Base-by-base conservation (phyloP, 2,113 vertebrate genomes). In the Amia ocellicauda region DNA sequence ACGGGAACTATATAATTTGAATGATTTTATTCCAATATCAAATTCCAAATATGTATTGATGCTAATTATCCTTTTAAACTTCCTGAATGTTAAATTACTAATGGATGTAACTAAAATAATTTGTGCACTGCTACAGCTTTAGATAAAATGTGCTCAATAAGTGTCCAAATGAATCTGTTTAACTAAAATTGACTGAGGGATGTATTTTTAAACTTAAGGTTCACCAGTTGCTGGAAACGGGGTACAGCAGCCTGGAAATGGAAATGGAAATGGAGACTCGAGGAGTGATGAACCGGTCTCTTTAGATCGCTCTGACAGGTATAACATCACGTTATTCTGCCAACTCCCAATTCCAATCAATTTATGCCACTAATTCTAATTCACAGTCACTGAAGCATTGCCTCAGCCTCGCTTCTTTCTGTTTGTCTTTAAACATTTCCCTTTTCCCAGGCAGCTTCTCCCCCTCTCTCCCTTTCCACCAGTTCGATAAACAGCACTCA, bases 301-400 rank as follows among this genome's bases (percentile, higher is more conserved):
- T 69, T 62, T 69, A 68, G 68, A 68, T 68, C 51, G 62, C 27
- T 49, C 64, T 73, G 76, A 78, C 74, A 80, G 74, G 64, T 75
- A 55, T 64, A 79, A 74, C 75, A 70, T 75, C 36, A 23, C 72
- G 76, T 81, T 78, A 55, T 75, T 79, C 67, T 81, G 71, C 77
- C 76, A 81, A 74, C 66, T 31, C 66, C 74, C 73, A 58, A 68
- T 73, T 80, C 75, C 70, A 80, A 82, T 83, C 78, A 85, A 82
- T 81, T 80, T 74, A 78, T 75, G 67, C 74, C 54, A 65, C 77
- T 72, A 73, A 74, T 77, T 74, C 73, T 50, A 73, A 75, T 78
- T 74, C 73, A 66, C 66, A 74, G 64, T 72, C 78, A 78, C 65
- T 83, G 72, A 78, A 75, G 79, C 76, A 75, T 78, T n/a, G 55